Evolutionary conservation across 2,797 vertebrate genomes (phyloP).

Genomic region (Liparis tanakae): DNA sequence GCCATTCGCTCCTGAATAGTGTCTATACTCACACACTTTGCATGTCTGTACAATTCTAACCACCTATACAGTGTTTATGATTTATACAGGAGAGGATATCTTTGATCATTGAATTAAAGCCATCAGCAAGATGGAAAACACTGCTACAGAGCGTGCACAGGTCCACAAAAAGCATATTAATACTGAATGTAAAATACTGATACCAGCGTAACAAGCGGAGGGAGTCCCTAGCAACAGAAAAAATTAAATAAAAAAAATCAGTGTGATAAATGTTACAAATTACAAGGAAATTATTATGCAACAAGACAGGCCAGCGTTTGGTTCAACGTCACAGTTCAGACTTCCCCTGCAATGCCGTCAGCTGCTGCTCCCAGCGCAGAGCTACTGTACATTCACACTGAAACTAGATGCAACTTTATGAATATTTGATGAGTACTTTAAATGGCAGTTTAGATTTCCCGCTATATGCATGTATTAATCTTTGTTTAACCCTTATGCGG

Average conservation of each 20-base stretch:
- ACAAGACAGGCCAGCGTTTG: neutral
- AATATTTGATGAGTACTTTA: neutral
- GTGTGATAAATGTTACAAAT: neutral
- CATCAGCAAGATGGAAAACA: neutral
- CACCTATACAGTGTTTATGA: neutral
- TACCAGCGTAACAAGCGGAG: neutral
- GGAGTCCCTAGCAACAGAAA: neutral
- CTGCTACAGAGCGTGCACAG: neutral
- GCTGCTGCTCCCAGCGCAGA: neutral
- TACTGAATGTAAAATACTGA: neutral
- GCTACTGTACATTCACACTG: neutral
- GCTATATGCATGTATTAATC: neutral
- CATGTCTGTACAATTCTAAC: neutral
- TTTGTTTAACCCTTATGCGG: neutral
- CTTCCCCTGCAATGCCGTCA: neutral
- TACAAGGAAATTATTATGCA: slow-evolving; percentile 1
- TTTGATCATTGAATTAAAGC: neutral
- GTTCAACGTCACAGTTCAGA: slow-evolving; percentile 6
- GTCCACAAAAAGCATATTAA: neutral
- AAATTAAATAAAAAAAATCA: neutral
- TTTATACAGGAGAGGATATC: neutral
- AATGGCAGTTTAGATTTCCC: neutral
- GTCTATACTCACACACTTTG: neutral
- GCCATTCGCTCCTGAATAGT: neutral
- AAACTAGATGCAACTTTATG: neutral